A percentile compares a stretch with the other conserved stretches of the same genome.
Conservation (phyloP, 2,797 vertebrate genomes). For the Pseudochaenichthys georgianus region DNA sequence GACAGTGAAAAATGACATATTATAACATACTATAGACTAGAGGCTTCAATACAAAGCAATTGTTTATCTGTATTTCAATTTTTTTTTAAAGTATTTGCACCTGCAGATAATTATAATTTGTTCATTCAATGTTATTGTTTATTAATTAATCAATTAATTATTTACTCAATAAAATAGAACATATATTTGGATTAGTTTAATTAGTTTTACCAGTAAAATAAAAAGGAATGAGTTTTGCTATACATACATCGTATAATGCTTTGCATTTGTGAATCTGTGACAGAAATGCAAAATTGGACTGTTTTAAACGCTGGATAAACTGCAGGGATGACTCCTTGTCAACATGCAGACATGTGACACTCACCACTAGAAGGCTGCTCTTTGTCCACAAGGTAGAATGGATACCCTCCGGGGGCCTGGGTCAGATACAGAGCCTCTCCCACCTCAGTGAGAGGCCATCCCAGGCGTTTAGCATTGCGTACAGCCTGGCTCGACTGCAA, state of each 20-base stretch:
- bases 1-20: not conserved
- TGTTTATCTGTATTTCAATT: not conserved
- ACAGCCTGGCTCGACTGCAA: slow-evolving; percentile 92
- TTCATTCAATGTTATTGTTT: not conserved
- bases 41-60: not conserved
- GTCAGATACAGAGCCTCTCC: slow-evolving; percentile 86
- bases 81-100: not conserved
- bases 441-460: slow-evolving; percentile 91
- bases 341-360: not conserved
- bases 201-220: not conserved
- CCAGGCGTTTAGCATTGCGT: slow-evolving; percentile 88
- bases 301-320: not conserved
- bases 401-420: slow-evolving; percentile 94
- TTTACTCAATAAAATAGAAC: not conserved
- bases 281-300: too few species aligned
- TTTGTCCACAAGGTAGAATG: slow-evolving; percentile 91
- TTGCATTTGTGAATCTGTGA: not conserved
- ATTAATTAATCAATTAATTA: not conserved
- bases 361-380: slow-evolving; percentile 86
- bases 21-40: not conserved
- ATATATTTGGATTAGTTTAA: not conserved
- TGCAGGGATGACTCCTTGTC: not conserved
- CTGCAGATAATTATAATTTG: not conserved
- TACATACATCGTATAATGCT: not conserved
- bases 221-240: not conserved